Base-by-base conservation (phyloP, 2,113 vertebrate species). In the Neotragus pygmaeus region DNA sequence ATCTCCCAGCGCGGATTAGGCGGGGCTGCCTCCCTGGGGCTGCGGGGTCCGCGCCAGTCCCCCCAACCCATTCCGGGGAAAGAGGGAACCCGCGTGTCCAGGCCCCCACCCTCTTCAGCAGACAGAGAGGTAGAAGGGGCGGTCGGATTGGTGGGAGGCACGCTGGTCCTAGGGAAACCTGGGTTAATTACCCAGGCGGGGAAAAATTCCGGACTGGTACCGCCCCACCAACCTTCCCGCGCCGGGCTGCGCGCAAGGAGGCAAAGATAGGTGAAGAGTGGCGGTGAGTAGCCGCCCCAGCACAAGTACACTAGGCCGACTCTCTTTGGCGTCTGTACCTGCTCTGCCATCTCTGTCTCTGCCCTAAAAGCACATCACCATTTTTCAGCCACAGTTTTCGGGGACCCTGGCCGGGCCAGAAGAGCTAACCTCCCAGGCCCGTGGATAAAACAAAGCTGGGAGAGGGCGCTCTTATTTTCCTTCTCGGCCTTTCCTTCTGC, bases 1-100 rank as follows among this genome's bases (percentile, higher is more conserved):
- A 98, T 98, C 97, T 98, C 98, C 97, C 94, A 95, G 97, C 92
- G 90, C 86, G 97, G 98, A 98, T 98, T 98, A 98, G 97, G 97
- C 78, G 91, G 95, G 92, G 97, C 87, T 45, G 84, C 82, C 28
- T 80, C 25, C 21, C 77, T 39, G 58, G 82, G 81, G 57, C 30
- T 88, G 91, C 82, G 62, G 73, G 39, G 57, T 28, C n/a, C 78
- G 8, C 16, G 11, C 21, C 23, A 23, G 7, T 8, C 30, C 16
- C 70, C 43, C 33, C 60, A 16, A 16, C 13, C 49, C 13, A 90
- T 62, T 89, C 53, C 21, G 0, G 49, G 53, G 55, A n/a, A 86
- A 66, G 64, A 39, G 25, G 64, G 90, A 16, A 64, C 64, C 80
- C 39, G 7, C 13, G 12, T 30, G 39, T 83, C 85, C 88, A 16